phyloP scores from a whole-genome alignment of 1,140 invertebrate species.

The Tachypleus tridentatus region DNA sequence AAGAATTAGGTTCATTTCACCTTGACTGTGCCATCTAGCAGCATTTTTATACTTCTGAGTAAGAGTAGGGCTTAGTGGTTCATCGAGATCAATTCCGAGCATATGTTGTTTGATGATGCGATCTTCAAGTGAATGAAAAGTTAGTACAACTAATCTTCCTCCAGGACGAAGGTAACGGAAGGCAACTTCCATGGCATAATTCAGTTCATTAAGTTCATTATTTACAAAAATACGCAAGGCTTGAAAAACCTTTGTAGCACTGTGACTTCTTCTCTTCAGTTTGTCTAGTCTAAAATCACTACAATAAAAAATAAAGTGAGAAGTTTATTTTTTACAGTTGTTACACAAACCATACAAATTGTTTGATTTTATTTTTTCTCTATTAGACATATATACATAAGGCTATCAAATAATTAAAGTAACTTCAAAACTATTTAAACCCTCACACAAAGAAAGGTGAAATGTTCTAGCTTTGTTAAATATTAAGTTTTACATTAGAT shows the following conservation, averaged over 20 bases:
- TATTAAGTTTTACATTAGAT: too few species aligned
- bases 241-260: constrained; percentile 86
- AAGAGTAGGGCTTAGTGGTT: constrained; percentile 26
- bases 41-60: constrained; percentile 29
- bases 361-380: too few species aligned
- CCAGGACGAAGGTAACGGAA: constrained; percentile 58
- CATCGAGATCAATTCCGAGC: constrained; percentile 54
- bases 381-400: too few species aligned
- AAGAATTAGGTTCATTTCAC: constrained; percentile 46
- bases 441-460: too few species aligned
- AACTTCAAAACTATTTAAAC: too few species aligned
- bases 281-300: constrained; percentile 49
- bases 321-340: constrained; percentile 3
- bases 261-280: constrained; percentile 57
- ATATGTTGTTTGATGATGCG: constrained; percentile 88
- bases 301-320: constrained; percentile 21
- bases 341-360: constrained; percentile 14
- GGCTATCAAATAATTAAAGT: too few species aligned
- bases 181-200: constrained; percentile 71
- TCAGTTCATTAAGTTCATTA: constrained; percentile 91
- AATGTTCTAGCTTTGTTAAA: too few species aligned
- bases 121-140: constrained; percentile 91
- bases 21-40: constrained; percentile 31
- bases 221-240: constrained; percentile 92
- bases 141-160: constrained; percentile 65